A percentile compares a stretch with the other conserved stretches of the same genome.
These are phyloP conservation scores for Pristionchus entomophagus DNA, from an alignment of 2,888 invertebrate genomes.

Conservation along the genomic window DNA sequence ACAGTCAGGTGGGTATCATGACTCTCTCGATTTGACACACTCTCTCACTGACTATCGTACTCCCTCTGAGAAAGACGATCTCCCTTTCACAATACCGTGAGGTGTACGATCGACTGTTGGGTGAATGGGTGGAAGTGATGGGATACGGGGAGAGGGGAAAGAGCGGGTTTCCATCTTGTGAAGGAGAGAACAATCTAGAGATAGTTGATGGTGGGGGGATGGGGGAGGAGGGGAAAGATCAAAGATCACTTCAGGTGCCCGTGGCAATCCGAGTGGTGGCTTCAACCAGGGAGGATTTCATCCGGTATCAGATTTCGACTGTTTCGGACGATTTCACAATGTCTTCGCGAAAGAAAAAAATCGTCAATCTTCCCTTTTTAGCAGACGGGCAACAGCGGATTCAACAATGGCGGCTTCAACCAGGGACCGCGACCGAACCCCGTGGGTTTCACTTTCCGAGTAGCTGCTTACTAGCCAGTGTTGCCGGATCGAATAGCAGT, in stretches of 20 bases:
- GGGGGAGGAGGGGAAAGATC: not conserved
- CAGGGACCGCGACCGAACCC: not conserved
- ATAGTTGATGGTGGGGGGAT: not conserved
- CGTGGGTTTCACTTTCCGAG: not conserved
- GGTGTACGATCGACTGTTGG: slow-evolving; percentile 21
- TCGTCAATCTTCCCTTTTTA: not conserved
- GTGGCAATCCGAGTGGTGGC: not conserved
- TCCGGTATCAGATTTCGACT: too few species aligned
- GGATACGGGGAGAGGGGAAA: not conserved
- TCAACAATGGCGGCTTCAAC: slow-evolving; percentile 5
- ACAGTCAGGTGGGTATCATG: not conserved
- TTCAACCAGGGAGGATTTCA: too few species aligned
- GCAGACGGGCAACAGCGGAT: not conserved
- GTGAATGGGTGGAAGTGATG: not conserved
- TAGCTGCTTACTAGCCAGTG: not conserved
- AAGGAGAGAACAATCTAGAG: slow-evolving; percentile 16
- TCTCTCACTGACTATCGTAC: not conserved
- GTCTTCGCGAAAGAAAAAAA: too few species aligned
- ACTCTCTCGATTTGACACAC: not conserved
- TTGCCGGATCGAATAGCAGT: too few species aligned
- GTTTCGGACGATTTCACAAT: too few species aligned
- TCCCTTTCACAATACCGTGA: slow-evolving; percentile 28
- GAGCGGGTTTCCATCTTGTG: slow-evolving; percentile 25
- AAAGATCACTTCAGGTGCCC: not conserved
- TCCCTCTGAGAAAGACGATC: not conserved